A percentile compares a stretch with the other conserved stretches of the same genome.
These are phyloP conservation scores for Melinaea marsaeus DNA, from an alignment of 2,888 invertebrate genomes.

Conservation along the genomic window DNA sequence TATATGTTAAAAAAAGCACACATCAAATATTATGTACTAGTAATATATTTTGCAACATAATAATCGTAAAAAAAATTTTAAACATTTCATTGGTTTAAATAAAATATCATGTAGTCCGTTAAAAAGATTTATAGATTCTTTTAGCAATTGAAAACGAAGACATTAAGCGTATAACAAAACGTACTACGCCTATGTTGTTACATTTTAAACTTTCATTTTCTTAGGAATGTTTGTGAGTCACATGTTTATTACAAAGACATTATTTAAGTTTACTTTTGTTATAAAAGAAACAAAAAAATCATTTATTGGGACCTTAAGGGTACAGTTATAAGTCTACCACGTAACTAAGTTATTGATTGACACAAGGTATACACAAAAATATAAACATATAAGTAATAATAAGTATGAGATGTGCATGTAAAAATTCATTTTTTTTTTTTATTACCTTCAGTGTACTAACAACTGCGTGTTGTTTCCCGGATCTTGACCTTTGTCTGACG, in stretches of 20 bases:
- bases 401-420: not conserved
- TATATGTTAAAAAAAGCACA: too few relatives aligned
- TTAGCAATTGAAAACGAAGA: constrained; percentile 9
- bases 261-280: too few relatives aligned
- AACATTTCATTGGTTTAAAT: too few relatives aligned
- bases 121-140: not conserved
- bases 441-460: constrained; percentile 1
- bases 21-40: too few relatives aligned
- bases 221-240: constrained; percentile 10
- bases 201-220: constrained; percentile 24
- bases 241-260: constrained; percentile 7
- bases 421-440: not conserved
- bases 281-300: too few relatives aligned
- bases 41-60: too few relatives aligned
- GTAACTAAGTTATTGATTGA: too few relatives aligned
- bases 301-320: too few relatives aligned
- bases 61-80: too few relatives aligned
- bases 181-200: constrained; percentile 16
- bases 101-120: not conserved
- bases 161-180: constrained; percentile 8
- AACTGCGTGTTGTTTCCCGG: constrained; percentile 29
- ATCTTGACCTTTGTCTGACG: constrained; percentile 40
- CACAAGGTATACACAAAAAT: not conserved
- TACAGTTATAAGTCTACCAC: too few relatives aligned
- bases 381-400: too few relatives aligned